Base-by-base conservation (phyloP, 2,113 vertebrate genomes). In the Myxocyprinus asiaticus region DNA sequence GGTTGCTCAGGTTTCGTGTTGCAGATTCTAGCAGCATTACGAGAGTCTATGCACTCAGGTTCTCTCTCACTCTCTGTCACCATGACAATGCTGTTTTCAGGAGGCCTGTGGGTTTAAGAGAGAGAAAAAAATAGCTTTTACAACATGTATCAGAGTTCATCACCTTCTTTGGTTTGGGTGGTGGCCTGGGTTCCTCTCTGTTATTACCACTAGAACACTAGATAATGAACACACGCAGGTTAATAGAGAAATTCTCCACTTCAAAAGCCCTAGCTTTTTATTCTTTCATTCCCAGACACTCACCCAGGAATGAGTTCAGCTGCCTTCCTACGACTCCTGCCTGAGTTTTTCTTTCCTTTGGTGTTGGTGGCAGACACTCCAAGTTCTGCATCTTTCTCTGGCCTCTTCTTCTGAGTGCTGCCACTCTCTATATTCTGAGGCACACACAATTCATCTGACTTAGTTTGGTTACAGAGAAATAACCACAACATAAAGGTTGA, bases 271-370 rank as follows among this genome's bases (percentile, higher is more conserved):
- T 58, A 33, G 22, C 22, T 33, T 33, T n/a, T 56, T 68, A 4
- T 50, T 10, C 15, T 50, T 51, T 50, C 4, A 17, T 50, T 56
- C 53, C 11, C 4, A 56, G 55, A 7, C n/a, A 77, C 77, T 66
- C 85, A 94, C 93, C 90, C 89, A 76, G 88, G 85, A 42, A 82
- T 64, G 22, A 58, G 80, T 43, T 93, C 93, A 63, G 85, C 0
- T 0, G 89, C 87, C 85, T 95, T 97, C 78, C 95, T 96, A 85
- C 96, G 96, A 81, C 93, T 96, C 91, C 93, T 98, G 77, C 93
- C 95, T 83, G 90, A 90, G 6, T 88, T 86, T 84, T 93, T 95
- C 81, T 88, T 94, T 83, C 45, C 67, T 90, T 94, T 98, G 93
- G 92, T 95, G 88, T 89, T 95, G 74, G 90, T 88, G 69, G 88